Percentiles rank a stretch among this genome's conserved stretches.
phyloP scores from a whole-genome alignment of 2,797 vertebrate genomes.

The Miichthys miiuy region DNA sequence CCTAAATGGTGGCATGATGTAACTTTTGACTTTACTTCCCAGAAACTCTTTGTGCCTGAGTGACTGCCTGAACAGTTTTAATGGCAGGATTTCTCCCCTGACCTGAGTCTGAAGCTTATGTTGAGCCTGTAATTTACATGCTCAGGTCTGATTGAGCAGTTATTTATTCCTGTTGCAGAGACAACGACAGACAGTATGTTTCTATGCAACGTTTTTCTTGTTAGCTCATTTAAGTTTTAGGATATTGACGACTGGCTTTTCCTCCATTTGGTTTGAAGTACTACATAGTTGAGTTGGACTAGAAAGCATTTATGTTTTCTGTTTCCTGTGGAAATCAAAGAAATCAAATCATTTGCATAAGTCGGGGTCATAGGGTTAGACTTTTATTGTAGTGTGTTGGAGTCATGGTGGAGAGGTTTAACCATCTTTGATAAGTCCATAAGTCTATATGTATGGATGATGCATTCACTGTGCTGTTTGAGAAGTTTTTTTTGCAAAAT shows the following conservation, averaged over 20 bases:
- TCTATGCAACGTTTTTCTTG: not conserved
- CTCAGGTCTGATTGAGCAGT: not conserved
- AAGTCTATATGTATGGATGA: too few species aligned
- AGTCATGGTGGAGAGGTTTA: not conserved
- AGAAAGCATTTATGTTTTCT: too few species aligned
- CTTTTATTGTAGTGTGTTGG: not conserved
- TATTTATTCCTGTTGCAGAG: not conserved
- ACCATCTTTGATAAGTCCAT: not conserved
- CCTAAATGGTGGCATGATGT: slow-evolving; percentile 22
- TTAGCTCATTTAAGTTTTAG: not conserved
- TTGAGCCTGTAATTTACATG: not conserved
- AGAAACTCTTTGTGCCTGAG: slow-evolving; percentile 10
- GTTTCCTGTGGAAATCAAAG: too few species aligned
- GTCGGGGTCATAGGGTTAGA: not conserved
- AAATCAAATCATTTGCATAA: not conserved
- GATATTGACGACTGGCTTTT: not conserved
- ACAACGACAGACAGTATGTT: not conserved
- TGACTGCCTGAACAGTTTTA: not conserved
- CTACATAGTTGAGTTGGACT: not conserved
- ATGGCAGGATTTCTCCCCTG: not conserved
- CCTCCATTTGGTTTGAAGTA: not conserved
- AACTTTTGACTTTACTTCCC: slow-evolving; percentile 23
- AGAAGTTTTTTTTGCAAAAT: too few species aligned
- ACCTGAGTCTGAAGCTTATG: not conserved
- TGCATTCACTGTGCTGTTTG: too few species aligned